These are phyloP conservation scores for Darevskia nairensis DNA, from an alignment of 2,797 vertebrate species.

Conservation along the genomic window DNA sequence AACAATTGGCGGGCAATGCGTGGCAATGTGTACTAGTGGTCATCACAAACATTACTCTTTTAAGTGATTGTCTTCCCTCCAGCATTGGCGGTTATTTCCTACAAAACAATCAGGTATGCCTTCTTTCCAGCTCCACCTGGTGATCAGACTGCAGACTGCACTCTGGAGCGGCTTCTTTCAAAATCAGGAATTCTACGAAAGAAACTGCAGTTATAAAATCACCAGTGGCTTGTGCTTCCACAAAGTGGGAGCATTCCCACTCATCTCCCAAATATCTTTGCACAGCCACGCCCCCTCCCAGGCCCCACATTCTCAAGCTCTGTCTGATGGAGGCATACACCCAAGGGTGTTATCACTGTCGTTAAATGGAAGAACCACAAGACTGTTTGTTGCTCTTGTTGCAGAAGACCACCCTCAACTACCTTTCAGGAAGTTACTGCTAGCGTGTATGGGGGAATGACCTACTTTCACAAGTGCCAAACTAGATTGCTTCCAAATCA, in stretches of 20 bases:
- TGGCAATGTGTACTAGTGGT: neutral
- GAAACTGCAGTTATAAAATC: neutral
- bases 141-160: constrained; percentile 21
- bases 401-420: neutral
- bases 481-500: neutral
- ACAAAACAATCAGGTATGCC: neutral
- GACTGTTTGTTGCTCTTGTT: neutral
- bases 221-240: neutral
- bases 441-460: neutral
- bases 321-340: neutral
- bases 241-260: neutral
- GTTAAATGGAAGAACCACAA: too few species aligned
- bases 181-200: neutral
- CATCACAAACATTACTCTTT: neutral
- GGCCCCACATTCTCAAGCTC: neutral
- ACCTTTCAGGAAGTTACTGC: neutral
- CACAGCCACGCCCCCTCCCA: neutral
- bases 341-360: too few species aligned
- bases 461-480: neutral
- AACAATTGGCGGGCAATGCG: neutral
- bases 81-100: neutral
- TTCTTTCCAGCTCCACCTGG: constrained; percentile 35
- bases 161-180: neutral
- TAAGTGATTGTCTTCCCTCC: neutral
- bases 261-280: neutral